These are phyloP conservation scores for Drosophila jambulina DNA, from an alignment of 1,140 invertebrate species.

Conservation along the genomic window DNA sequence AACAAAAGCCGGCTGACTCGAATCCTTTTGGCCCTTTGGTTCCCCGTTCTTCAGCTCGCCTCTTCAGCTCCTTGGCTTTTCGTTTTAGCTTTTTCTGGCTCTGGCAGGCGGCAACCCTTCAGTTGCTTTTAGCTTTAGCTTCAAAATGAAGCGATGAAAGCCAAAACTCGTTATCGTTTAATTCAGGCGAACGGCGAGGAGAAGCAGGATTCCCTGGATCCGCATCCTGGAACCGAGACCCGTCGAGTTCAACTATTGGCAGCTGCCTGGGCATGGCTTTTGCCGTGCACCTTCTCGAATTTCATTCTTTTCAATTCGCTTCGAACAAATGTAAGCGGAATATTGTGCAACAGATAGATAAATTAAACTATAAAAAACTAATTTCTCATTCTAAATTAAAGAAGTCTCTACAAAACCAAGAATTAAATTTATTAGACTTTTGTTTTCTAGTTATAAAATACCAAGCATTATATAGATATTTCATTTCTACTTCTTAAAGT, in stretches of 20 bases:
- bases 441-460: not conserved
- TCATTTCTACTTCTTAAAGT: rapidly evolving
- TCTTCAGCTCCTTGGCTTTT: not conserved
- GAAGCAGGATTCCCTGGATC: slow-evolving; percentile 10
- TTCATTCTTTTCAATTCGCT: not conserved
- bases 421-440: no score
- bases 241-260: slow-evolving; percentile 61
- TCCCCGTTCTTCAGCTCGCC: slow-evolving; percentile 2
- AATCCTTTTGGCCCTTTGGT: slow-evolving; percentile 11
- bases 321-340: not conserved
- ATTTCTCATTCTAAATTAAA: not conserved
- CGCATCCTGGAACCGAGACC: slow-evolving; percentile 37
- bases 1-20: slow-evolving; percentile 56
- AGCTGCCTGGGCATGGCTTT: slow-evolving; percentile 38
- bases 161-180: slow-evolving; percentile 82
- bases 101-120: slow-evolving; percentile 58
- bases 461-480: no score
- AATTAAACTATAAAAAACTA: not conserved
- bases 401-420: not conserved
- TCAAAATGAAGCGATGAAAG: slow-evolving; percentile 64
- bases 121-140: slow-evolving; percentile 59
- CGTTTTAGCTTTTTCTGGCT: slow-evolving; percentile 34
- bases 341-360: not conserved
- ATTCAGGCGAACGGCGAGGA: slow-evolving; percentile 52
- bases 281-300: slow-evolving; percentile 4